phyloP scores from a whole-genome alignment of 2,888 invertebrate species.

The Dyspetes luteomarginatus region DNA sequence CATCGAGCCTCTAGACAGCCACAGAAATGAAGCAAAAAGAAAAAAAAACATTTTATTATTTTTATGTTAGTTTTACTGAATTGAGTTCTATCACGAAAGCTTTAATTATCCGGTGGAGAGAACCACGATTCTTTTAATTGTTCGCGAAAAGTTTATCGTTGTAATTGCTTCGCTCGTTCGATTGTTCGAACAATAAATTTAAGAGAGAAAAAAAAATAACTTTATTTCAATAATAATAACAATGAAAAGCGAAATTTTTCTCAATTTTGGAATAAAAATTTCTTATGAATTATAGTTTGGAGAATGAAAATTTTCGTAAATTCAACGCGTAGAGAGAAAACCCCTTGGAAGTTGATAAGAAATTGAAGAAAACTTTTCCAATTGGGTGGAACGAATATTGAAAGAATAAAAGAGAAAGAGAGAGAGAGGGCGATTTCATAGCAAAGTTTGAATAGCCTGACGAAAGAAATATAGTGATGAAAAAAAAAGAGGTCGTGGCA shows the following conservation, averaged over 20 bases:
- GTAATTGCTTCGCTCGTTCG: slow-evolving; percentile 24
- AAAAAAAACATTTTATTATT: slow-evolving; percentile 38
- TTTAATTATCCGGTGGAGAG: slow-evolving; percentile 58
- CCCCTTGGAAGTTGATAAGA: slow-evolving; percentile 51
- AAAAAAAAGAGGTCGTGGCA: slow-evolving; percentile 57
- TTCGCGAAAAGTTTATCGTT: slow-evolving; percentile 52
- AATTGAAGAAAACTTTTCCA: slow-evolving; percentile 64
- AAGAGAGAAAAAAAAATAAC: slow-evolving; percentile 2
- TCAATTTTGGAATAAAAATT: slow-evolving; percentile 3
- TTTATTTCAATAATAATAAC: too few species aligned
- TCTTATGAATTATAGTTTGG: slow-evolving; percentile 17
- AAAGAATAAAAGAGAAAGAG: slow-evolving; percentile 60
- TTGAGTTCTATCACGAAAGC: slow-evolving; percentile 36
- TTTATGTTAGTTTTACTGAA: background rate
- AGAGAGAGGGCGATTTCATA: slow-evolving; percentile 65
- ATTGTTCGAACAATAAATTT: background rate
- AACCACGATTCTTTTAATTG: slow-evolving; percentile 59
- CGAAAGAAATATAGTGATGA: slow-evolving; percentile 59
- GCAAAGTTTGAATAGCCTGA: slow-evolving; percentile 62
- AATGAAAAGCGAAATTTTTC: slow-evolving; percentile 42
- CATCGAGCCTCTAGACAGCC: background rate
- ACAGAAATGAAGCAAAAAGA: background rate
- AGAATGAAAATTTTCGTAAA: slow-evolving; percentile 43
- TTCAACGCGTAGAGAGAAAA: slow-evolving; percentile 35
- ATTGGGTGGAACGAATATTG: slow-evolving; percentile 66